Percentiles rank a stretch among this genome's conserved stretches.
Evolutionary conservation across 92 coral and sea anemone species (phyloP).

Genomic region (Phenganax marumi): DNA sequence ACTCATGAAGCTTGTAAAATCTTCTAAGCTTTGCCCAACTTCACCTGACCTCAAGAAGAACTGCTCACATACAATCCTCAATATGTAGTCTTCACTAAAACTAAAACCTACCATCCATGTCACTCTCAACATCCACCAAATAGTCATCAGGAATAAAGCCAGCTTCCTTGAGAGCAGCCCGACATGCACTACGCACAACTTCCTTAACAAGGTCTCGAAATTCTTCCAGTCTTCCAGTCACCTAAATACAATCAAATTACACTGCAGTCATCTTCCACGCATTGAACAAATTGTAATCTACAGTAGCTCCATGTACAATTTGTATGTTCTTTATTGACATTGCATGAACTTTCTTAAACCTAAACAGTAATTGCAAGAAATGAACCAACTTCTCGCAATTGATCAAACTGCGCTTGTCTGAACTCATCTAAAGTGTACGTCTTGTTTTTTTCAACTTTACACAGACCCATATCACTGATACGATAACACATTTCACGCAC

Average conservation of each 20-base stretch:
- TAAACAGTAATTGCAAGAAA: neutral
- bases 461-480: conserved; percentile 98
- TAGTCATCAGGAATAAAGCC: conserved; percentile 99
- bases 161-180: conserved; percentile 94
- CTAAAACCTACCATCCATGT: conserved; percentile 61
- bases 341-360: neutral
- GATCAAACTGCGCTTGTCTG: conserved; percentile 92
- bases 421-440: conserved; percentile 96
- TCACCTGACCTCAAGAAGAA: no score
- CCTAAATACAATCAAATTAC: conserved; percentile 50
- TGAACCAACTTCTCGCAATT: conserved; percentile 75
- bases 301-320: neutral
- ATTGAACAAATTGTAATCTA: neutral
- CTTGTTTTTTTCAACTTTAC: conserved; percentile 89
- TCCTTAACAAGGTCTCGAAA: conserved; percentile 97
- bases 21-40: no score
- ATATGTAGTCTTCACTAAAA: neutral
- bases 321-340: no score
- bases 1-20: no score
- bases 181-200: conserved; percentile 96
- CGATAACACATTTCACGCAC: conserved; percentile 99
- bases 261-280: neutral
- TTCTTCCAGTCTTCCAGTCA: conserved; percentile 95
- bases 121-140: conserved; percentile 93
- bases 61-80: neutral